These are phyloP conservation scores for Chorisops tibialis DNA, from an alignment of 2,888 invertebrate species.

Conservation along the genomic window DNA sequence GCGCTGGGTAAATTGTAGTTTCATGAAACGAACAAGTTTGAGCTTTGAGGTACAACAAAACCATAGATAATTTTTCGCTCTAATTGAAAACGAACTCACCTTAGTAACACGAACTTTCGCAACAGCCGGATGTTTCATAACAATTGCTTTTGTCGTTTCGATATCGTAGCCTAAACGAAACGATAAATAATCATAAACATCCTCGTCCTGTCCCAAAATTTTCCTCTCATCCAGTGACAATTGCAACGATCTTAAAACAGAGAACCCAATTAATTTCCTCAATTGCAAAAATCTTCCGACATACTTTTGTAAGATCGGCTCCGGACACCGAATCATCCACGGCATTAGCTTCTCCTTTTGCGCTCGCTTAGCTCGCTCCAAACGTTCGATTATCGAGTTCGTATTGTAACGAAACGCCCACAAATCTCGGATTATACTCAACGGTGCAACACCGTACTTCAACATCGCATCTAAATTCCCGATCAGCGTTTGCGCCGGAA, in stretches of 20 bases:
- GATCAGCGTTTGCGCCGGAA: slow-evolving; percentile 57
- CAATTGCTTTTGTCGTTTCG: slow-evolving; percentile 54
- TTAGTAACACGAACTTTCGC: slow-evolving; percentile 57
- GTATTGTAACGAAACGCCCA: slow-evolving; percentile 64
- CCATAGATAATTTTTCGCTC: too few species aligned
- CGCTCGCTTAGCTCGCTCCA: slow-evolving; percentile 54
- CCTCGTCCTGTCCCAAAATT: slow-evolving; percentile 55
- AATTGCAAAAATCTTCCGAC: neutral
- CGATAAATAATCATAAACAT: slow-evolving; percentile 57
- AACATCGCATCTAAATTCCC: slow-evolving; percentile 55
- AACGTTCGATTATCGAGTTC: slow-evolving; percentile 55
- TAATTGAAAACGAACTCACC: slow-evolving; percentile 43
- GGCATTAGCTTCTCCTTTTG: slow-evolving; percentile 58
- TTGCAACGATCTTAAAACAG: slow-evolving; percentile 46
- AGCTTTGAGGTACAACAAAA: too few species aligned
- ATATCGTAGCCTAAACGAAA: slow-evolving; percentile 54
- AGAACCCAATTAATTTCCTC: neutral
- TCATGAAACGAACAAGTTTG: too few species aligned
- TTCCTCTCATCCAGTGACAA: slow-evolving; percentile 47
- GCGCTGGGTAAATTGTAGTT: too few species aligned
- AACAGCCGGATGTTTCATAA: slow-evolving; percentile 55
- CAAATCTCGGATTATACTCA: slow-evolving; percentile 59
- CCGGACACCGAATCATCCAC: slow-evolving; percentile 65
- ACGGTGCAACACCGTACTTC: slow-evolving; percentile 56
- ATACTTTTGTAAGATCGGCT: slow-evolving; percentile 58